Percentiles rank a stretch among this genome's conserved stretches.
These are phyloP conservation scores for Paratrypauchen microcephalus DNA, from an alignment of 2,797 vertebrate species.

Conservation along the genomic window DNA sequence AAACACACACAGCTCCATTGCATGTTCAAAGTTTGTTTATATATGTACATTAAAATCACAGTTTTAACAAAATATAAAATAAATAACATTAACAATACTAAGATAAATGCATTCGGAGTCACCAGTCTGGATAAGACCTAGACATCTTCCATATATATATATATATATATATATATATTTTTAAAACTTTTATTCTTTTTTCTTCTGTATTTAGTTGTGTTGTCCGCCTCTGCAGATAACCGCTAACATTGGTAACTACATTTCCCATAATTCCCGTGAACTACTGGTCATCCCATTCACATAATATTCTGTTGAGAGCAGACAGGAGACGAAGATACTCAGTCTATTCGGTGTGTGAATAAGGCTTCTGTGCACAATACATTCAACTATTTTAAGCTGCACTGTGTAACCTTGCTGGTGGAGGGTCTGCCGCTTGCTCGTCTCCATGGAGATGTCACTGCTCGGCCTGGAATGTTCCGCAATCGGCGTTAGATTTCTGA, in stretches of 20 bases:
- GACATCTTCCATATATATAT: slow-evolving; percentile 23
- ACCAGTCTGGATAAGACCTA: slow-evolving; percentile 57
- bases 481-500: too few species aligned
- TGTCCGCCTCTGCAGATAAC: slow-evolving; percentile 38
- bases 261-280: slow-evolving; percentile 48
- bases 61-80: slow-evolving; percentile 80
- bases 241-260: slow-evolving; percentile 55
- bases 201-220: slow-evolving; percentile 27
- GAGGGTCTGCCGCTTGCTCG: too few species aligned
- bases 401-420: too few species aligned
- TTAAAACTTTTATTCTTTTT: slow-evolving; percentile 3
- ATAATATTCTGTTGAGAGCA: slow-evolving; percentile 2
- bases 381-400: background rate
- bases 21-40: slow-evolving; percentile 69
- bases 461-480: too few species aligned
- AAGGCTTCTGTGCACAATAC: background rate
- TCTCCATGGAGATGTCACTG: too few species aligned
- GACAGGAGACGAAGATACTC: background rate
- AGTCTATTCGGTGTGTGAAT: background rate
- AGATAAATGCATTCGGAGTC: slow-evolving; percentile 69
- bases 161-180: too few species aligned
- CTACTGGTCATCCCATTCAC: slow-evolving; percentile 44
- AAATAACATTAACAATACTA: slow-evolving; percentile 81
- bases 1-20: slow-evolving; percentile 3
- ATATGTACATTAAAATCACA: slow-evolving; percentile 76